A percentile compares a stretch with the other conserved stretches of the same genome.
These are phyloP conservation scores for Bubo scandiacus DNA, from an alignment of 2,113 vertebrate species.

Conservation along the genomic window DNA sequence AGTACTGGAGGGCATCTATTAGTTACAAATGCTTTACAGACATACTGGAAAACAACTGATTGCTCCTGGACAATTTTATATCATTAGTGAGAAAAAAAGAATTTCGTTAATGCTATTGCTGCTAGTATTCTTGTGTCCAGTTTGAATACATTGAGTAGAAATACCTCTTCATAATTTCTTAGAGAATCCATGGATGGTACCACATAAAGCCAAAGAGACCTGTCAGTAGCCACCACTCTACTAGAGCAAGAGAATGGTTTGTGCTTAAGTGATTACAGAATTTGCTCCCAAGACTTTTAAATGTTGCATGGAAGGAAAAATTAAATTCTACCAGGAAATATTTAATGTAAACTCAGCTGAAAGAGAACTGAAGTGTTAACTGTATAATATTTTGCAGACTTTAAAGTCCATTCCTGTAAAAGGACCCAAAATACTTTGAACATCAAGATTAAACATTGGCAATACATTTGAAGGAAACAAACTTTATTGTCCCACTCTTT, in stretches of 20 bases:
- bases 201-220: background rate
- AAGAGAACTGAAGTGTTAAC: background rate
- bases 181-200: background rate
- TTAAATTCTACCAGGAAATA: background rate
- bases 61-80: background rate
- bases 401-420: background rate
- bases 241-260: background rate
- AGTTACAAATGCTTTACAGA: background rate
- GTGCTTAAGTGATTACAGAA: background rate
- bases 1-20: background rate
- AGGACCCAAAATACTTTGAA: background rate
- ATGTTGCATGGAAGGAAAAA: background rate
- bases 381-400: background rate
- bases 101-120: background rate
- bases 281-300: background rate
- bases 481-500: background rate
- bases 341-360: background rate
- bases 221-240: background rate
- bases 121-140: background rate
- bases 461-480: background rate
- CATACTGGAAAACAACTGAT: background rate
- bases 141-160: background rate
- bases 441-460: background rate
- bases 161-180: background rate
- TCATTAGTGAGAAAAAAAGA: fast-evolving